A percentile compares a stretch with the other conserved stretches of the same genome.
Evolutionary conservation across 2,113 vertebrate species (phyloP).

Genomic region (Grantiella picta): DNA sequence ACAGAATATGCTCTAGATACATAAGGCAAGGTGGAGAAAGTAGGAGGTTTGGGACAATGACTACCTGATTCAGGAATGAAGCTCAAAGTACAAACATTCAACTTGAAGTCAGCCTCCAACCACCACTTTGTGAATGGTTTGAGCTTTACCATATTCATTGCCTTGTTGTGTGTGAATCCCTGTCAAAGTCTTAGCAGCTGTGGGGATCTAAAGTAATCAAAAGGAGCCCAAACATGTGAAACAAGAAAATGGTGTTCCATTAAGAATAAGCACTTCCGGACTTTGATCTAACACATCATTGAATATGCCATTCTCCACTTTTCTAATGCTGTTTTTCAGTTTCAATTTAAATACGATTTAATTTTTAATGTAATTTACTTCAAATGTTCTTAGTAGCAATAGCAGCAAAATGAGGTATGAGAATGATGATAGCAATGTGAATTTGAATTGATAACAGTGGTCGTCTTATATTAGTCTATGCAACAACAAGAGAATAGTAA

Average conservation of each 20-base stretch:
- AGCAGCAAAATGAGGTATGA: not conserved
- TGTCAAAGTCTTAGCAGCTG: not conserved
- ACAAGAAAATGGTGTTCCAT: not conserved
- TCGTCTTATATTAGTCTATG: not conserved
- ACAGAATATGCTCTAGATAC: not conserved
- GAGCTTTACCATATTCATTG: not conserved
- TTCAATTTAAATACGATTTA: not conserved
- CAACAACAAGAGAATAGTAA: not conserved
- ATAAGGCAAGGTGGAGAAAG: not conserved
- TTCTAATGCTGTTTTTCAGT: not conserved
- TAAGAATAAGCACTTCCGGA: not conserved
- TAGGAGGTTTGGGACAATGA: not conserved
- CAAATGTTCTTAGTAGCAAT: not conserved
- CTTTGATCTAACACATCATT: not conserved
- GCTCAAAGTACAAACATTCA: not conserved
- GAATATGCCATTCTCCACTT: not conserved
- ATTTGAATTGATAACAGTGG: not conserved
- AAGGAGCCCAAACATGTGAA: not conserved
- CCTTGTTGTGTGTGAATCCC: not conserved
- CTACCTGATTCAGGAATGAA: not conserved
- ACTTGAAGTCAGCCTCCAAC: not conserved
- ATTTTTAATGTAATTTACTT: not conserved
- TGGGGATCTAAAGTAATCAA: not conserved
- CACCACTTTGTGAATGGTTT: not conserved
- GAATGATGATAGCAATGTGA: not conserved